Evolutionary conservation across 2,797 vertebrate species (phyloP).

Genomic region (Buceros bicornis): DNA sequence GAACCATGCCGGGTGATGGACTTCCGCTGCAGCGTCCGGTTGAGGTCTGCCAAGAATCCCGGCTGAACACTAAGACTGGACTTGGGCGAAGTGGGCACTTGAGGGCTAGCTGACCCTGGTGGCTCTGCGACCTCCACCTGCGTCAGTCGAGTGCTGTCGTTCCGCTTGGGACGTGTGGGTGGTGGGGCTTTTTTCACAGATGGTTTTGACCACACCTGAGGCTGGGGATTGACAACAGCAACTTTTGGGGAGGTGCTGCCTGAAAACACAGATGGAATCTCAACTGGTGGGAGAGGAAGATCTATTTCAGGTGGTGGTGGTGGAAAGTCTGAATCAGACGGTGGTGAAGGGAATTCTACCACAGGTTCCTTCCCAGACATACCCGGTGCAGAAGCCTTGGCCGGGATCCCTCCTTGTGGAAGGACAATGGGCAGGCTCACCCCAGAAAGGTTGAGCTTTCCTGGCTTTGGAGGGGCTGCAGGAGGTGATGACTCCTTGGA

Average conservation of each 20-base stretch:
- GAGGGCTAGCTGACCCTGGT: constrained; percentile 78
- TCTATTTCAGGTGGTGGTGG: constrained; percentile 89
- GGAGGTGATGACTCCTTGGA: constrained; percentile 85
- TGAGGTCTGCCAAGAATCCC: constrained; percentile 94
- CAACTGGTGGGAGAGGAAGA: constrained; percentile 88
- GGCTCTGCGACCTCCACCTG: constrained; percentile 77
- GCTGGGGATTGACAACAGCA: constrained; percentile 93
- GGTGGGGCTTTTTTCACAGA: constrained; percentile 91
- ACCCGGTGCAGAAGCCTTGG: constrained; percentile 29
- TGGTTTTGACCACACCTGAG: constrained; percentile 89
- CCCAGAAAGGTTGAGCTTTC: constrained; percentile 89
- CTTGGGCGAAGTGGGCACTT: constrained; percentile 92
- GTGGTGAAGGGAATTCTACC: constrained; percentile 89
- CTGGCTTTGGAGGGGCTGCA: constrained; percentile 91
- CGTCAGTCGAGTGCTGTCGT: constrained; percentile 88
- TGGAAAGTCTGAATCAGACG: constrained; percentile 91
- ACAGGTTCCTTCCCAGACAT: constrained; percentile 68
- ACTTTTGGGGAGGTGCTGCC: constrained; percentile 85
- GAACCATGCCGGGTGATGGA: constrained; percentile 93
- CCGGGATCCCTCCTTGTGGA: constrained; percentile 82
- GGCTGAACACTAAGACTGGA: constrained; percentile 90
- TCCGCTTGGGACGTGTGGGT: constrained; percentile 87
- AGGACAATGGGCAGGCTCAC: constrained; percentile 85
- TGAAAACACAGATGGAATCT: constrained; percentile 84
- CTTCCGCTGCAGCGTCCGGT: constrained; percentile 94